Base-by-base conservation (phyloP, 2,888 invertebrate genomes). In the Rhopalosiphum nymphaeae region DNA sequence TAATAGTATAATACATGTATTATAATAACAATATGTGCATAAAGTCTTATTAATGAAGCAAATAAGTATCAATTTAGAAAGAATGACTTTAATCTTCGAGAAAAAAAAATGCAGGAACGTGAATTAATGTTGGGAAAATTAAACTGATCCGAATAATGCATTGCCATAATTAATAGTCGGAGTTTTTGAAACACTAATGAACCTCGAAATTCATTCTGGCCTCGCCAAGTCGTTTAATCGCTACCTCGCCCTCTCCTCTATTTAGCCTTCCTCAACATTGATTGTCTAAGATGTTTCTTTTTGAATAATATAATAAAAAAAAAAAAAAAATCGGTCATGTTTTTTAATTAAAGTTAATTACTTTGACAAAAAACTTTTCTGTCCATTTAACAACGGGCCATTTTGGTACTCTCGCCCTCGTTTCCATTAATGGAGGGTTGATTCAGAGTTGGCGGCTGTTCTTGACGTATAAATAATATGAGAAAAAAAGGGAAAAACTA, bases 311-410 rank as follows among this genome's bases (percentile, higher is more conserved):
- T 90, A 93, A 92, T 92, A 90, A 46, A 9, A 92, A 92, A 78
- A 91, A 86, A 61, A 56, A 92, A 86, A 57, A 44, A 93, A 29
- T n/a, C 42, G 46, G 89, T 90, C 89, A 93, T 93, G 89, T 93
- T 93, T 93, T 92, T 93, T 93, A 93, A 93, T 93, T 93, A 93
- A 93, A 93, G 89, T 93, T 93, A 93, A 93, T 93, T 90, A 93
- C 89, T 93, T 93, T 93, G 93, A 93, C 84, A 85, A 93, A 93
- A 93, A 93, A 93, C 89, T 89, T 85, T 93, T 93, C 93, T 90
- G 89, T 93, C 57, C 93, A 93, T 93, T 93, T 93, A 93, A 93
- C 93, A 89, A 90, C 93, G 89, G 85, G 93, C 85, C 84, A 61
- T 93, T 93, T 89, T 61, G 57, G n/a, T 89, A 84, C 84, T 57